These are phyloP conservation scores for Oppia nitens DNA, from an alignment of 1,140 invertebrate species.

Conservation along the genomic window DNA sequence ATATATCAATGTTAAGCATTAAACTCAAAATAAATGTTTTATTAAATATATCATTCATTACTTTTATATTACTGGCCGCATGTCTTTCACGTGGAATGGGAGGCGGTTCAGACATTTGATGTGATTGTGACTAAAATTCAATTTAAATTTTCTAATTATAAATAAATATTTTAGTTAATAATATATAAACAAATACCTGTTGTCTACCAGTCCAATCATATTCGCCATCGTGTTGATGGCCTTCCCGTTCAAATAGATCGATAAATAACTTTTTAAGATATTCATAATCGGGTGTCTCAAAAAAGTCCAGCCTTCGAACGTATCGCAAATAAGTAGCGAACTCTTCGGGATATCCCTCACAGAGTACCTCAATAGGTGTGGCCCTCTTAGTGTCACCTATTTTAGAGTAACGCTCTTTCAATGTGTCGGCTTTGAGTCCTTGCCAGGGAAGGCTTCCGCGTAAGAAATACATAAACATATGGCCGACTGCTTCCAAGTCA, in stretches of 20 bases:
- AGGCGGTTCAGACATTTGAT: slow-evolving; percentile 4
- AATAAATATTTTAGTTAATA: background rate
- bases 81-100: background rate
- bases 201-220: slow-evolving; percentile 36
- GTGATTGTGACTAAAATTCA: background rate
- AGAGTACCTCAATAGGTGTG: slow-evolving; percentile 89
- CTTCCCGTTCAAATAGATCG: slow-evolving; percentile 33
- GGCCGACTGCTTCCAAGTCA: slow-evolving; percentile 95
- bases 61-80: slow-evolving; percentile 2
- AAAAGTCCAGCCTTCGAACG: slow-evolving; percentile 40
- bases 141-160: background rate
- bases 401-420: slow-evolving; percentile 99
- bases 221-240: slow-evolving; percentile 33
- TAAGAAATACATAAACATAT: slow-evolving; percentile 99
- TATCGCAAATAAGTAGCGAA: slow-evolving; percentile 81
- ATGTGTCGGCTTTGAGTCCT: slow-evolving; percentile 95
- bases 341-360: slow-evolving; percentile 73
- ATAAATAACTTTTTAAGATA: slow-evolving; percentile 34
- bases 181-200: slow-evolving; percentile 16
- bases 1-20: background rate
- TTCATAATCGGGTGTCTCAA: slow-evolving; percentile 42
- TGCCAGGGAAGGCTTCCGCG: slow-evolving; percentile 98
- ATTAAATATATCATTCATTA: background rate
- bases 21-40: background rate
- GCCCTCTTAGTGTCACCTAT: slow-evolving; percentile 97